Evolutionary conservation across 1,140 invertebrate species (phyloP).

Genomic region (Atta colombica): DNA sequence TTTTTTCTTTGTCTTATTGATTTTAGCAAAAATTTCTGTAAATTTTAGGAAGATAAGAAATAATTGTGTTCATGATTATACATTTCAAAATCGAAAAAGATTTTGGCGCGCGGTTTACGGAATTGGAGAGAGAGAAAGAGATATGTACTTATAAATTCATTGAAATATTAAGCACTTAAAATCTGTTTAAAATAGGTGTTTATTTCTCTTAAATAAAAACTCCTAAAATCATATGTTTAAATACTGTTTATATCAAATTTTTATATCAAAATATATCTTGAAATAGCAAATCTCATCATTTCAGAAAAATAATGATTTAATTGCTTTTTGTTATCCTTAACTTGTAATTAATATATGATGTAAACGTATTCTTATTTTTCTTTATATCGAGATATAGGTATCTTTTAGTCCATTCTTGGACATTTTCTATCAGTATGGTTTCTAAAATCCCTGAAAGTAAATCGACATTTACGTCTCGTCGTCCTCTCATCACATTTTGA

Average conservation of each 20-base stretch:
- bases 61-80: not conserved
- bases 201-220: not conserved
- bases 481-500: slow-evolving; percentile 58
- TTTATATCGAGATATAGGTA: not conserved
- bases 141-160: no score
- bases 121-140: no score
- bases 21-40: not conserved
- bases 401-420: not conserved
- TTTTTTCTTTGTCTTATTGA: not conserved
- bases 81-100: no score
- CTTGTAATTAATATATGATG: not conserved
- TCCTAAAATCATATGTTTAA: not conserved
- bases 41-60: not conserved
- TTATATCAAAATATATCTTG: not conserved
- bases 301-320: not conserved
- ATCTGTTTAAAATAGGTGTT: no score
- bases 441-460: slow-evolving; percentile 21
- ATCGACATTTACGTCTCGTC: slow-evolving; percentile 55
- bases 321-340: not conserved
- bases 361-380: not conserved
- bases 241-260: not conserved
- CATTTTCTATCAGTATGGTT: not conserved
- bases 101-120: no score
- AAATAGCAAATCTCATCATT: not conserved
- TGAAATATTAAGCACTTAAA: no score